Base-by-base conservation (phyloP, 2,113 vertebrate species). In the Saccopteryx bilineata region DNA sequence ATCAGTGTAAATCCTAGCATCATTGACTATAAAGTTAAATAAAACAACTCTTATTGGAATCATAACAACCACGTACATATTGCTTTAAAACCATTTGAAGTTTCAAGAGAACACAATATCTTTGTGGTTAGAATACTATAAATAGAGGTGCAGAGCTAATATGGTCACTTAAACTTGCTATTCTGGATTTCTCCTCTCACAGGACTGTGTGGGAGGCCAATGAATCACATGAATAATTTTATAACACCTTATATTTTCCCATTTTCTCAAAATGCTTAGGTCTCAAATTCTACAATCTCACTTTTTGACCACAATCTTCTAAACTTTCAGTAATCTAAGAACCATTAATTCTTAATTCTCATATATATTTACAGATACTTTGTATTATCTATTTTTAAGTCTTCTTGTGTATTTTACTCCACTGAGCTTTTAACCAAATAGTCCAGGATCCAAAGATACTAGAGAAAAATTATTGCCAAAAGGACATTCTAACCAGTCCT, bases 31-130 rank as follows among this genome's bases (percentile, higher is more conserved):
- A 72, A 96, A 96, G 76, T 93, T 87, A 91, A 95, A 63, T 46
- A 33, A 85, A 93, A 26, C 9, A 50, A 50, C 31, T 60, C 69
- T 19, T 69, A 65, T 0, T 69, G 18, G 92, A 97, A 96, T 92
- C 93, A 94, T 85, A 96, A 96, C 89, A 96, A 97, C 89, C 33
- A 88, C n/a, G 83, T 86, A 69, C 31, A 50, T 66, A 33, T n/a
- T 26, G 21, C 56, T 72, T 56, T 93, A 48, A 2, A 79, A 94
- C 76, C 72, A 50, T 0, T 0, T 90, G 96, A 80, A 95, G 92
- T 94, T 96, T 96, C 95, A 92, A 58, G 66, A 92, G 91, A 94
- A 90, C 39, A 91, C 68, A 81, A 13, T 69, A 71, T 52, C 56
- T 94, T 69, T 74, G 26, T 90, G 83, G 94, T 95, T 94, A 21